Percentiles rank a stretch among this genome's conserved stretches.
These are phyloP conservation scores for Sebastes ruberrimus DNA, from an alignment of 2,797 vertebrate genomes.

Conservation along the genomic window DNA sequence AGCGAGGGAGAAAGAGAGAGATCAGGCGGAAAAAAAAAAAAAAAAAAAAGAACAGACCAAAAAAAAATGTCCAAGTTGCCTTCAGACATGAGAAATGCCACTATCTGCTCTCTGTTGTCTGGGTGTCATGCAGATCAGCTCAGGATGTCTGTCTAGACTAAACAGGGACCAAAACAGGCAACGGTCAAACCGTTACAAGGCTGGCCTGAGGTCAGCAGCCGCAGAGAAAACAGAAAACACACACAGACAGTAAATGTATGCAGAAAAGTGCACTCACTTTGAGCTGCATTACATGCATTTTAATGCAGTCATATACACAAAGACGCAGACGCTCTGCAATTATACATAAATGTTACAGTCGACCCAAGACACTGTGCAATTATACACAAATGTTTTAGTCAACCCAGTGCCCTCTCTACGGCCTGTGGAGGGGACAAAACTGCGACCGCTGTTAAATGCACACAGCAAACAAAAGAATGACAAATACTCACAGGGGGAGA, in stretches of 20 bases:
- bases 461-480: slow-evolving; percentile 51
- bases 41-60: slow-evolving; percentile 14
- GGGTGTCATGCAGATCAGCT: slow-evolving; percentile 76
- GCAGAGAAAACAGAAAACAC: slow-evolving; percentile 36
- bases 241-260: slow-evolving; percentile 16
- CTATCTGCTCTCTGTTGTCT: slow-evolving; percentile 79
- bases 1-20: slow-evolving; percentile 55
- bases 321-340: slow-evolving; percentile 43
- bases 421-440: slow-evolving; percentile 33
- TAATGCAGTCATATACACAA: slow-evolving; percentile 15
- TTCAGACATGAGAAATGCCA: slow-evolving; percentile 79
- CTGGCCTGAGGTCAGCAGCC: slow-evolving; percentile 70
- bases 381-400: slow-evolving; percentile 52
- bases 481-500: slow-evolving; percentile 33
- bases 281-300: slow-evolving; percentile 30
- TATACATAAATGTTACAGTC: slow-evolving; percentile 48
- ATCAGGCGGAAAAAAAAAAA: slow-evolving; percentile 32
- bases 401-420: slow-evolving; percentile 20
- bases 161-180: slow-evolving; percentile 75
- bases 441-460: slow-evolving; percentile 51
- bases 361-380: slow-evolving; percentile 50
- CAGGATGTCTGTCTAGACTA: slow-evolving; percentile 84
- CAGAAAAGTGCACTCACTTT: slow-evolving; percentile 5
- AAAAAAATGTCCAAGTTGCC: slow-evolving; percentile 69
- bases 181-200: slow-evolving; percentile 67